A percentile compares a stretch with the other conserved stretches of the same genome.
Conservation (phyloP, 2,888 invertebrate genomes). For the Aleiodes alternator region DNA sequence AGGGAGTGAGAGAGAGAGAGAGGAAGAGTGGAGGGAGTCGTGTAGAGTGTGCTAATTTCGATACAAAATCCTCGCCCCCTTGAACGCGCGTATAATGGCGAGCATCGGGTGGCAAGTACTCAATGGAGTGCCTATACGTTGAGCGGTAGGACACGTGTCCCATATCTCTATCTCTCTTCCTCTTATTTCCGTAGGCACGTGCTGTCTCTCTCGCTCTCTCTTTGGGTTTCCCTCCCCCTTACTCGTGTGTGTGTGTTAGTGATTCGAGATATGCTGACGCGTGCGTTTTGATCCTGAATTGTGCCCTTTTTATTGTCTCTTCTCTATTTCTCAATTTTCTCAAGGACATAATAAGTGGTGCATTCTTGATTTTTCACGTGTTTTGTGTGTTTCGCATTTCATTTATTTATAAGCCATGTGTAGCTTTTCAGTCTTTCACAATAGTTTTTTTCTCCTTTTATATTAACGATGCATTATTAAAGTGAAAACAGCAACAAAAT, state of each 20-base stretch:
- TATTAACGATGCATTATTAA: no score
- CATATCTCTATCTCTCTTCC: slow-evolving; percentile 20
- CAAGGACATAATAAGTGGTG: background rate
- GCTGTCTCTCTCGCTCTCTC: slow-evolving; percentile 21
- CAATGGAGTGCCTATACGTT: slow-evolving; percentile 49
- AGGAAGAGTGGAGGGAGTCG: slow-evolving; percentile 7
- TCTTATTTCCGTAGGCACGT: slow-evolving; percentile 21
- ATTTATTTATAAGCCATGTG: no score
- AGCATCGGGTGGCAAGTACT: slow-evolving; percentile 46
- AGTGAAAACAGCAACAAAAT: no score
- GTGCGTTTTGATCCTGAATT: slow-evolving; percentile 27
- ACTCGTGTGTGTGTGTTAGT: background rate
- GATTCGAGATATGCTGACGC: slow-evolving; percentile 45
- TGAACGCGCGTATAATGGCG: slow-evolving; percentile 42
- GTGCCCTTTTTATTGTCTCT: background rate
- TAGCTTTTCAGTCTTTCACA: no score
- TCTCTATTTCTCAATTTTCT: background rate
- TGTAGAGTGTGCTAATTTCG: slow-evolving; percentile 42
- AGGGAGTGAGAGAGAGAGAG: background rate
- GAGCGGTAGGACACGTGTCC: slow-evolving; percentile 55
- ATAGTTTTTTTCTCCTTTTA: no score
- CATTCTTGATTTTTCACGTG: background rate
- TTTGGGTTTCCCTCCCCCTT: slow-evolving; percentile 4
- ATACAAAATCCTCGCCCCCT: slow-evolving; percentile 42
- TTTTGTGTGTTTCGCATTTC: background rate